These are phyloP conservation scores for Neuroscelio doddi DNA, from an alignment of 2,888 invertebrate species.

Conservation along the genomic window DNA sequence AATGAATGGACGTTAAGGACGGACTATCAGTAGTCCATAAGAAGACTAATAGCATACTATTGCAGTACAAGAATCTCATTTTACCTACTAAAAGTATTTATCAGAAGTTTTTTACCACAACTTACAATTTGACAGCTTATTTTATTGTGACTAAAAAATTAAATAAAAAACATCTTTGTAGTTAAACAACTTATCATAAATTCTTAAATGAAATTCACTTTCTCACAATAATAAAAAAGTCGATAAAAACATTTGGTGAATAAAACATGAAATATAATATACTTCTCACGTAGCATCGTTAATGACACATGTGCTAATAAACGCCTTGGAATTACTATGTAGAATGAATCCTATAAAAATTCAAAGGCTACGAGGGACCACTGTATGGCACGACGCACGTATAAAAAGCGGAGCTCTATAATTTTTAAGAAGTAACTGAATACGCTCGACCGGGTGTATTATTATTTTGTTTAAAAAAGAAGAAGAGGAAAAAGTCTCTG, in stretches of 20 bases:
- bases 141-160: not conserved
- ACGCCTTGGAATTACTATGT: constrained; percentile 29
- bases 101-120: constrained; percentile 15
- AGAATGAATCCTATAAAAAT: constrained; percentile 33
- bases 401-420: constrained; percentile 42
- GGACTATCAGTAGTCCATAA: constrained; percentile 41
- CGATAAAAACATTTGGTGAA: constrained; percentile 23
- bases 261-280: constrained; percentile 14
- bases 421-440: constrained; percentile 47
- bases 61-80: constrained; percentile 44
- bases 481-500: constrained; percentile 25
- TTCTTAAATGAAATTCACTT: not conserved
- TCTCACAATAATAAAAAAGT: constrained; percentile 3
- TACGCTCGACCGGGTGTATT: constrained; percentile 38
- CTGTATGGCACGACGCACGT: constrained; percentile 5
- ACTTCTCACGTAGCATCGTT: constrained; percentile 12
- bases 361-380: constrained; percentile 22
- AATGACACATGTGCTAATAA: constrained; percentile 29
- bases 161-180: not conserved
- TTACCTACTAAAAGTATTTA: constrained; percentile 35
- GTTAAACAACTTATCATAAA: not conserved
- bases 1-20: constrained; percentile 26
- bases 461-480: constrained; percentile 40
- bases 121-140: not conserved
- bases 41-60: constrained; percentile 40